A percentile compares a stretch with the other conserved stretches of the same genome.
Conservation (phyloP, 2,888 invertebrate genomes). For the Acanthosepion esculentum region DNA sequence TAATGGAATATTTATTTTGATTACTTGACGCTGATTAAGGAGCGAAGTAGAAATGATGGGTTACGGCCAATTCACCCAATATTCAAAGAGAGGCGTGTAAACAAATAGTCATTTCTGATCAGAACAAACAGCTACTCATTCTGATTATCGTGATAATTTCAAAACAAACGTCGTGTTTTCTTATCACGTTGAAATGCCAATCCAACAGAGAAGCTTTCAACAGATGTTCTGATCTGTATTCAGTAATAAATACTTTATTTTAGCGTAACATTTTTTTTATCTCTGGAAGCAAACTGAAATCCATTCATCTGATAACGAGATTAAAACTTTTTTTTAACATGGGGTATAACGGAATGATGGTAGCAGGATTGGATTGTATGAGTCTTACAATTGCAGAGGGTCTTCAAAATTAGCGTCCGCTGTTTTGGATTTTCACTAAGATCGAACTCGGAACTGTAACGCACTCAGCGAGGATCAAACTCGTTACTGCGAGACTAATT, state of each 20-base stretch:
- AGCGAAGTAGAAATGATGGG: neutral
- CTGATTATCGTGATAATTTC: conserved; percentile 33
- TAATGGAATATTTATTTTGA: conserved; percentile 18
- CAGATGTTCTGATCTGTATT: neutral
- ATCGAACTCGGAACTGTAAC: too few species aligned
- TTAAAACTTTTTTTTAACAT: neutral
- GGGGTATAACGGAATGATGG: too few species aligned
- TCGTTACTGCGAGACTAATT: too few species aligned
- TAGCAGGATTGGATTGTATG: too few species aligned
- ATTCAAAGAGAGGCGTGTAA: neutral
- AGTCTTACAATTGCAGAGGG: too few species aligned
- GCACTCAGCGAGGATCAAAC: too few species aligned
- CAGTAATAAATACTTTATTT: neutral
- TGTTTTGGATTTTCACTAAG: too few species aligned
- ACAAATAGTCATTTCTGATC: neutral
- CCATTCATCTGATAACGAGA: neutral
- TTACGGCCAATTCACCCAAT: neutral
- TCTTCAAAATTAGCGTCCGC: too few species aligned
- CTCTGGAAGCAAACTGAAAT: neutral
- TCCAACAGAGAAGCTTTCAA: neutral
- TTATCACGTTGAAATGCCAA: neutral
- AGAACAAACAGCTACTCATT: neutral
- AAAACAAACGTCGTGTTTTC: neutral
- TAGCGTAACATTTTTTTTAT: neutral
- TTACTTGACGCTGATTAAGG: neutral